These are phyloP conservation scores for Tetranychus piercei DNA, from an alignment of 2,888 invertebrate genomes.

Conservation along the genomic window DNA sequence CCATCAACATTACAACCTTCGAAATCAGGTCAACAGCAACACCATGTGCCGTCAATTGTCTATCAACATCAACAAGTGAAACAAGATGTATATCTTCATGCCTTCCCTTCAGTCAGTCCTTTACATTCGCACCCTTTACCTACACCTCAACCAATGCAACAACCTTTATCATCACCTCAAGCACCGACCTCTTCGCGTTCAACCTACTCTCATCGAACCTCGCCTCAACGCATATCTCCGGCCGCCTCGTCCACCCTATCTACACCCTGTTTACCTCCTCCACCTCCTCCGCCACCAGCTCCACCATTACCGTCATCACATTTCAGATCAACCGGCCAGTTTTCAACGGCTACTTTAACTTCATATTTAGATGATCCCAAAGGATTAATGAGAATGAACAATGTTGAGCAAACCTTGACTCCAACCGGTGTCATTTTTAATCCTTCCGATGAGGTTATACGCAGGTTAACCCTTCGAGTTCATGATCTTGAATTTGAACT, in stretches of 20 bases:
- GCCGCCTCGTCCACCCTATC: not conserved
- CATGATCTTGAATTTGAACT: constrained; percentile 73
- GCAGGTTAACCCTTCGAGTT: constrained; percentile 63
- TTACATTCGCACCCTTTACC: not conserved
- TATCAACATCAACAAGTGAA: not conserved
- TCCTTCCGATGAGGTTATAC: constrained; percentile 43
- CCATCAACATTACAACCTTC: not conserved
- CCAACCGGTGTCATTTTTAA: not conserved
- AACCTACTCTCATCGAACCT: not conserved
- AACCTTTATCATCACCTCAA: not conserved
- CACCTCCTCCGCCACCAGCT: not conserved
- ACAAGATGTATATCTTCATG: not conserved
- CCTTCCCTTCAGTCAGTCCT: not conserved
- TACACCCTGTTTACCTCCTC: not conserved
- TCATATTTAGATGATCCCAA: not conserved
- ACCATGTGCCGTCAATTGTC: not conserved
- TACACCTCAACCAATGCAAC: not conserved
- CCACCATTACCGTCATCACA: not conserved
- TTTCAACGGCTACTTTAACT: not conserved
- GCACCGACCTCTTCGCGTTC: not conserved
- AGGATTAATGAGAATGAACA: not conserved
- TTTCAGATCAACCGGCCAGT: too few species aligned
- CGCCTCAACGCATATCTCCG: not conserved
- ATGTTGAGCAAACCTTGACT: not conserved
- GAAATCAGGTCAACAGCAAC: not conserved